Conservation (phyloP, 2,888 invertebrate genomes). For the Cryptocheilus praepositus region DNA sequence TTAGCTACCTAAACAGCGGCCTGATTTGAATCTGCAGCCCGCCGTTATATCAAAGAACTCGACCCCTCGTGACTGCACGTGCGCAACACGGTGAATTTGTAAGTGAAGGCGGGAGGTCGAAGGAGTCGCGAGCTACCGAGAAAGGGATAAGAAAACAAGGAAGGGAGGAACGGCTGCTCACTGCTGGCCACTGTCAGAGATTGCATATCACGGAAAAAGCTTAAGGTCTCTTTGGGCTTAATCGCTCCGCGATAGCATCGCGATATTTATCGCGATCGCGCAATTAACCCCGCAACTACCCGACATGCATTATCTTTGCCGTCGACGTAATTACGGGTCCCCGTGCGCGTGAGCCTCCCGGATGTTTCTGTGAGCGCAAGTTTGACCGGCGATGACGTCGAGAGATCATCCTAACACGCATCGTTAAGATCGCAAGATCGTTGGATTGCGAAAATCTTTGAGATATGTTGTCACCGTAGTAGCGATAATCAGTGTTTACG, state of each 20-base stretch:
- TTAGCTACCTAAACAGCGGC: no score
- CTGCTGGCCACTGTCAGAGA: slow-evolving; percentile 18
- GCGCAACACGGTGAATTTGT: slow-evolving; percentile 38
- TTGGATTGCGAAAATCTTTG: no score
- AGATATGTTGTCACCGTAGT: no score
- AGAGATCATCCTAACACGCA: background rate
- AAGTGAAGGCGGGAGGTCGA: slow-evolving; percentile 6
- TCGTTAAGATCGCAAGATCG: background rate
- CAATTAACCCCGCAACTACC: slow-evolving; percentile 41
- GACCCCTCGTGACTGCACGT: slow-evolving; percentile 26
- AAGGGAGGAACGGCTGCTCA: slow-evolving; percentile 12
- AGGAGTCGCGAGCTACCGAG: background rate
- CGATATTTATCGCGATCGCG: slow-evolving; percentile 45
- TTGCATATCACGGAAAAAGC: slow-evolving; percentile 40
- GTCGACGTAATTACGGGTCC: slow-evolving; percentile 28
- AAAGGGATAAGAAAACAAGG: background rate
- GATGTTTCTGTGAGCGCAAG: background rate
- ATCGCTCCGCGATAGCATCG: slow-evolving; percentile 41
- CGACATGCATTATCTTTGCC: slow-evolving; percentile 22
- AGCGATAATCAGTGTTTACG: no score
- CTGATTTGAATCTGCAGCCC: slow-evolving; percentile 8
- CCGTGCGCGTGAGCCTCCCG: background rate
- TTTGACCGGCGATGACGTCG: slow-evolving; percentile 6
- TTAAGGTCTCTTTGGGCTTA: slow-evolving; percentile 39
- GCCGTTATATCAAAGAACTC: slow-evolving; percentile 36